Evolutionary conservation across 2,888 invertebrate species (phyloP).

Genomic region (Melinopterus prodromus): DNA sequence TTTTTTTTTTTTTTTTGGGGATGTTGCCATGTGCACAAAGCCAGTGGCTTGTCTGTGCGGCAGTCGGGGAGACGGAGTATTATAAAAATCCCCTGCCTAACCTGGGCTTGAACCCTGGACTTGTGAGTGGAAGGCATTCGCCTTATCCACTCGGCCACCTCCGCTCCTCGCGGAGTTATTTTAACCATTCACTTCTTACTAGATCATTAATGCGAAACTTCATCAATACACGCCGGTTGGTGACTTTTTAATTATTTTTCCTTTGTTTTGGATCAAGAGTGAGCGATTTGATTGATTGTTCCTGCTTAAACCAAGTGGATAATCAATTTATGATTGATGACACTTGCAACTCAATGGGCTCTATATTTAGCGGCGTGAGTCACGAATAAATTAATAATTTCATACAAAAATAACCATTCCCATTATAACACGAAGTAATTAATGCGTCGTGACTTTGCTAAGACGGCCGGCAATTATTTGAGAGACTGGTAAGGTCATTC

Average conservation of each 20-base stretch:
- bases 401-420: background rate
- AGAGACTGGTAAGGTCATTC: slow-evolving; percentile 22
- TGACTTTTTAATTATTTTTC: background rate
- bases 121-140: too few relatives aligned
- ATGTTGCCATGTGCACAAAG: too few relatives aligned
- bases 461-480: slow-evolving; percentile 7
- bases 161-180: background rate
- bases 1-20: too few relatives aligned
- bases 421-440: background rate
- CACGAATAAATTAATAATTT: background rate
- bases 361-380: slow-evolving; percentile 4
- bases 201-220: background rate
- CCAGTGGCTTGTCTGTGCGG: too few relatives aligned
- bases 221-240: background rate
- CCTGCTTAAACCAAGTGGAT: background rate
- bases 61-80: too few relatives aligned
- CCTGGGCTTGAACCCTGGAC: too few relatives aligned
- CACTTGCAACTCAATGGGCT: background rate
- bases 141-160: too few relatives aligned
- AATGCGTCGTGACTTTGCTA: background rate
- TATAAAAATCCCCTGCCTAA: too few relatives aligned
- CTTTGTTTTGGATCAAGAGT: background rate
- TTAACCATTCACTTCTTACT: background rate
- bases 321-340: background rate
- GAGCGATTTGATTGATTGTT: background rate